A percentile compares a stretch with the other conserved stretches of the same genome.
phyloP scores from a whole-genome alignment of 2,888 invertebrate genomes.

The Tryphoninae sp. region DNA sequence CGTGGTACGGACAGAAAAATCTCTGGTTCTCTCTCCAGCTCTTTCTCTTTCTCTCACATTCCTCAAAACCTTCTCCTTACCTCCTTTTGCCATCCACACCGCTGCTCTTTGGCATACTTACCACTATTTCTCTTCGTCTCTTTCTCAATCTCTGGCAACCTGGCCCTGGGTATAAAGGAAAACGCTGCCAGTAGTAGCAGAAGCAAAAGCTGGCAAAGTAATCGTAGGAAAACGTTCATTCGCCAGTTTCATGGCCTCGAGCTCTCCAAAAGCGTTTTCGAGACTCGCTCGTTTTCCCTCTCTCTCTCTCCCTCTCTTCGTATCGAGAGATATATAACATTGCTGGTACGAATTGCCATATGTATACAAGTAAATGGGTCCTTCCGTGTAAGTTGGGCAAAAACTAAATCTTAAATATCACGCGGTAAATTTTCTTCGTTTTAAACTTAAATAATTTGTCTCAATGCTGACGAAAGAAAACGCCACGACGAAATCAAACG shows the following conservation, averaged over 20 bases:
- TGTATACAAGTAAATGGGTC: neutral
- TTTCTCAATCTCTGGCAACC: constrained; percentile 15
- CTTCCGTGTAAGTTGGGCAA: neutral
- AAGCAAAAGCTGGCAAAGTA: constrained; percentile 54
- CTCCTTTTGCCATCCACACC: neutral
- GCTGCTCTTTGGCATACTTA: neutral
- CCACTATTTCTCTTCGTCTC: neutral
- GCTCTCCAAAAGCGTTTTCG: constrained; percentile 51
- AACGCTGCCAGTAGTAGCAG: constrained; percentile 30
- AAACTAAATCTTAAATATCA: neutral
- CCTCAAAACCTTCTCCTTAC: neutral
- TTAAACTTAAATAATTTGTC: too few species aligned
- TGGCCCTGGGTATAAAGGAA: constrained; percentile 25
- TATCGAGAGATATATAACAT: constrained; percentile 12
- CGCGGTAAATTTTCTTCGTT: too few species aligned
- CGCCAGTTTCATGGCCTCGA: constrained; percentile 53
- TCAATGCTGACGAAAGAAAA: too few species aligned
- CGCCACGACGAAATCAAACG: too few species aligned
- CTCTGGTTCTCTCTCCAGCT: constrained; percentile 13
- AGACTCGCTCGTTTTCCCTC: constrained; percentile 46
- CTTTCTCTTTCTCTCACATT: neutral
- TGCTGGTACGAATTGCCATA: constrained; percentile 12
- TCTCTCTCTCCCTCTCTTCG: constrained; percentile 28
- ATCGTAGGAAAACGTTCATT: constrained; percentile 57
- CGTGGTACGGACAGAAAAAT: neutral